These are phyloP conservation scores for Forficula auricularia DNA, from an alignment of 1,140 invertebrate genomes.

Conservation along the genomic window DNA sequence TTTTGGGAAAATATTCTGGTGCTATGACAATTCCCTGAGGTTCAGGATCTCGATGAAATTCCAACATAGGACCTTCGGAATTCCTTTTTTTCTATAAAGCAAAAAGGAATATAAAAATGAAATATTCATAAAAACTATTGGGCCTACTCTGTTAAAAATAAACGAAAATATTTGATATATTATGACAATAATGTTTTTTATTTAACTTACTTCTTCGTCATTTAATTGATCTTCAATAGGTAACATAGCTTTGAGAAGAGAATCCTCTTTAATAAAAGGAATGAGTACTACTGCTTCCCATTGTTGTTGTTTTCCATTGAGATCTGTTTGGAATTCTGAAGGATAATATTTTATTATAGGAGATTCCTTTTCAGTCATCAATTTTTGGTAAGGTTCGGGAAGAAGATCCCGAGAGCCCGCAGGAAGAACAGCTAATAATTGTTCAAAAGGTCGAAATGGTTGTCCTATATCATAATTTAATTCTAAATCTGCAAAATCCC, in stretches of 20 bases:
- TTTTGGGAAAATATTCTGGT: constrained; percentile 45
- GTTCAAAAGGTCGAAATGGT: constrained; percentile 89
- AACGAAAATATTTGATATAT: not conserved
- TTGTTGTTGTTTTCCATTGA: constrained; percentile 86
- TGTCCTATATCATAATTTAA: constrained; percentile 63
- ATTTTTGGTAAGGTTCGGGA: constrained; percentile 57
- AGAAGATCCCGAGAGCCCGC: constrained; percentile 47
- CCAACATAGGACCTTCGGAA: not conserved
- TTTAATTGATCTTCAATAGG: constrained; percentile 47
- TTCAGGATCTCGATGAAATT: not conserved
- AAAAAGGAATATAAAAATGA: not conserved
- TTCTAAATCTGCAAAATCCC: constrained; percentile 50
- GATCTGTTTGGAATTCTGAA: constrained; percentile 67
- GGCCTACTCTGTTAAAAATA: not conserved
- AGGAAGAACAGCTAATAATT: constrained; percentile 82
- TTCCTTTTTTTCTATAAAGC: not conserved
- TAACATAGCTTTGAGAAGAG: constrained; percentile 59
- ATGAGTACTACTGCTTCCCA: constrained; percentile 97
- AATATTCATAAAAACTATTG: not conserved
- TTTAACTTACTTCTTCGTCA: constrained; percentile 52
- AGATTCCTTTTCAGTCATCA: constrained; percentile 69
- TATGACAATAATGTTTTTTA: constrained; percentile 55
- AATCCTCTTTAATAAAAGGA: constrained; percentile 82
- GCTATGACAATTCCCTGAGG: constrained; percentile 21
- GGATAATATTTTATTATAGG: constrained; percentile 85